A percentile compares a stretch with the other conserved stretches of the same genome.
phyloP scores from a whole-genome alignment of 2,797 vertebrate genomes.

The Neosilurus hyrtlii region DNA sequence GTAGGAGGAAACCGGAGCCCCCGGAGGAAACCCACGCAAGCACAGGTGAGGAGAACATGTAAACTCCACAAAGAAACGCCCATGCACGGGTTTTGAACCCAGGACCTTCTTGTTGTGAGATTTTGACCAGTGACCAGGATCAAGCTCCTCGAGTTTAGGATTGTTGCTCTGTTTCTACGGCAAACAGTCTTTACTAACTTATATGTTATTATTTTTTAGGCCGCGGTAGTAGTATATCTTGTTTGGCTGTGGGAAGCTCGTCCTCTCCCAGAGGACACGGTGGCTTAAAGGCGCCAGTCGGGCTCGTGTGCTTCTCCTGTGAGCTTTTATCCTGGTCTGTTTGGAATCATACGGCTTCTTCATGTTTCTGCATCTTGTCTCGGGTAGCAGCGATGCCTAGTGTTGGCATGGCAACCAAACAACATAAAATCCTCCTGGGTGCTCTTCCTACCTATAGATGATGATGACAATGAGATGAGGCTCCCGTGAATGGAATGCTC shows the following conservation, averaged over 20 bases:
- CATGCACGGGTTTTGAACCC: too few species aligned
- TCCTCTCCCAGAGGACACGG: neutral
- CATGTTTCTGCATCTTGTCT: conserved; percentile 36
- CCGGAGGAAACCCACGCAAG: too few species aligned
- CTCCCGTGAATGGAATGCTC: conserved; percentile 4
- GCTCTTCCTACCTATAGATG: conserved; percentile 26
- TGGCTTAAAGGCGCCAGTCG: neutral
- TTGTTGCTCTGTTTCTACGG: neutral
- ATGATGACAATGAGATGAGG: conserved; percentile 46
- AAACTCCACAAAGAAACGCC: too few species aligned
- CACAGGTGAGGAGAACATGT: too few species aligned
- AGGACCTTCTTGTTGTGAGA: too few species aligned
- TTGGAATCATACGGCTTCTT: conserved; percentile 15
- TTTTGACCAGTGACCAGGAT: too few species aligned
- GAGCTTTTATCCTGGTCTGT: conserved; percentile 33
- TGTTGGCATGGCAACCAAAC: conserved; percentile 75
- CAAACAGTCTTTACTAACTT: neutral
- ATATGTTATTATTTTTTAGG: neutral
- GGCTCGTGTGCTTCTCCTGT: neutral
- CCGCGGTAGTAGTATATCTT: neutral
- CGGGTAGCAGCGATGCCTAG: conserved; percentile 52
- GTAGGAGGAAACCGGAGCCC: too few species aligned
- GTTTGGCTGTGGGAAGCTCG: neutral
- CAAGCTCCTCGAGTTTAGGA: neutral
- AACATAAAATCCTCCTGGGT: conserved; percentile 52